A percentile compares a stretch with the other conserved stretches of the same genome.
Evolutionary conservation across 2,113 vertebrate genomes (phyloP).

Genomic region (Mionectes macconnelli): DNA sequence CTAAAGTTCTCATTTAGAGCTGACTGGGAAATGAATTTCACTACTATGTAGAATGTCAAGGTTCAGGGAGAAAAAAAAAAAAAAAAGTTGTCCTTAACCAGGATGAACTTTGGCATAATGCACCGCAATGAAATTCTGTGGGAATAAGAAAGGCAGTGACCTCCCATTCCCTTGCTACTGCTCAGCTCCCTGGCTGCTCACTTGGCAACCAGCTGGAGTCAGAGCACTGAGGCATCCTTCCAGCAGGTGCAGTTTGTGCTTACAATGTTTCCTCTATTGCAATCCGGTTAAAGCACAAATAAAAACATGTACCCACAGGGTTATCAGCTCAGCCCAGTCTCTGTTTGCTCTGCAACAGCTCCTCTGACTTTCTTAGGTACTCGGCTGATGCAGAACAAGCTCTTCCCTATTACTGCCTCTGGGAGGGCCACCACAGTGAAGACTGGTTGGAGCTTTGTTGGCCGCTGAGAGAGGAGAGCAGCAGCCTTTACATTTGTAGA

Average conservation of each 20-base stretch:
- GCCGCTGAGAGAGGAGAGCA: not conserved
- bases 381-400: not conserved
- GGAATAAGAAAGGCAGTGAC: constrained; percentile 44
- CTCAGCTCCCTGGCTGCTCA: not conserved
- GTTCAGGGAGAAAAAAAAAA: not conserved
- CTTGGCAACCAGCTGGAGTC: not conserved
- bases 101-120: constrained; percentile 54
- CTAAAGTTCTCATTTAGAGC: not conserved
- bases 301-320: not conserved
- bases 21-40: constrained; percentile 20
- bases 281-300: not conserved
- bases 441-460: not conserved
- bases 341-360: not conserved
- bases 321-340: not conserved
- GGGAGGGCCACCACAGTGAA: not conserved
- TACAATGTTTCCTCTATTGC: not conserved
- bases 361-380: not conserved
- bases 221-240: constrained; percentile 2
- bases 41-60: constrained; percentile 42
- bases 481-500: not conserved
- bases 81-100: not conserved
- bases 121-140: constrained; percentile 36
- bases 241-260: constrained; percentile 33
- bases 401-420: not conserved
- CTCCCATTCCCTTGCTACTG: constrained; percentile 21